Base-by-base conservation (phyloP, 2,113 vertebrate genomes). In the Sialia sialis region DNA sequence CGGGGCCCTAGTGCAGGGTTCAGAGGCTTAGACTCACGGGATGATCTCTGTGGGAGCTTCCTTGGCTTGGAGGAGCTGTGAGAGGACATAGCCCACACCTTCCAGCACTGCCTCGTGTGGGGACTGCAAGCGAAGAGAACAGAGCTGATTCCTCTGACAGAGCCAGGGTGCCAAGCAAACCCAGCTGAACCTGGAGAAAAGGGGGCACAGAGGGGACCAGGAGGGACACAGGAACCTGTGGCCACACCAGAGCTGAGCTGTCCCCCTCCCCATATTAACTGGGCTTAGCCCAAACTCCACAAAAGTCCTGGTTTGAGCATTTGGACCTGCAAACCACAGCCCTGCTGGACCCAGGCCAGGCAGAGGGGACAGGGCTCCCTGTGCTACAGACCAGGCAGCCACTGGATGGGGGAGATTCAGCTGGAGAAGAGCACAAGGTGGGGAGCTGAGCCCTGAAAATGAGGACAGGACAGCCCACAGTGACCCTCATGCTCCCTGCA, bases 51-150 rank as follows among this genome's bases (percentile, higher is more conserved):
- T 79, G 46, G 98, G 92, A 12, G 98, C 98, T 92, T 99, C 98
- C 91, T 98, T 98, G 70, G 98, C 97, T 89, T 99, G 99, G n/a
- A 99, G 98, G 55, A 99, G 98, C 96, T 99, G 99, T 4, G 99
- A 99, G 87, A 99, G 98, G 41, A 98, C 97, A 8, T 99, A 99
- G 25, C 98, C 99, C 19, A 97, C 97, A 16, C 99, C 99, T 98
- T 99, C 99, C 94, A 99, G 98, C 94, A 99, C 98, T 3, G 98
- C 98, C 87, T 98, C 95, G 4, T 99, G 98, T 0, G 98, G 98
- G 38, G 97, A 98, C 98, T 99, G 98, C 89, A 97, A 98, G 90
- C 94, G 96, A 52, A 97, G 25, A 96, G 27, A 89, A 32, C 70
- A 70, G 16, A 51, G 59, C n/a, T 95, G 62, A 93, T 25, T 14